A percentile compares a stretch with the other conserved stretches of the same genome.
Conservation (phyloP, 2,113 vertebrate genomes). For the Dicerorhinus sumatrensis region DNA sequence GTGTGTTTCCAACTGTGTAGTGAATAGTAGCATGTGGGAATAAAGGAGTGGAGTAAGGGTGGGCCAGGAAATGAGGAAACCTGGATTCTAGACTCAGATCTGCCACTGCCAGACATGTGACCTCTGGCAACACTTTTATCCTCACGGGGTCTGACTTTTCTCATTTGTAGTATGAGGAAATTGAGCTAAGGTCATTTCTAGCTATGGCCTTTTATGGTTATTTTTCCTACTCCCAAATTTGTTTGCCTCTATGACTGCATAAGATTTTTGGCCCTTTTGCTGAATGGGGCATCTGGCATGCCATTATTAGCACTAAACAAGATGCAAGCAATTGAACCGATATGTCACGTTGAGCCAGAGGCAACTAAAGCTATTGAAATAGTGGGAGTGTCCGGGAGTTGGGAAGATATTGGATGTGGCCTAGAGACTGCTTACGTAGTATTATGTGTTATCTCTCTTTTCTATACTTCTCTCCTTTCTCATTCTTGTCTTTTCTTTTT, state of each 20-base stretch:
- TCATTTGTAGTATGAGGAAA: conserved; percentile 7
- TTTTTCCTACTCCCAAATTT: background rate
- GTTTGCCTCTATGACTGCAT: background rate
- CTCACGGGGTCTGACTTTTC: background rate
- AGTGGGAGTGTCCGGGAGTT: too few relatives aligned
- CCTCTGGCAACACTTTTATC: background rate
- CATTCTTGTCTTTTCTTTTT: background rate
- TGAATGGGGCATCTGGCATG: background rate
- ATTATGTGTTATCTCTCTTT: background rate
- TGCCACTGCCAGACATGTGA: background rate
- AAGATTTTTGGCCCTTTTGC: background rate
- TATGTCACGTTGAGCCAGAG: background rate
- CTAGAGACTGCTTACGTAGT: background rate
- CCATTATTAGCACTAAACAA: background rate
- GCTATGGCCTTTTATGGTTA: background rate
- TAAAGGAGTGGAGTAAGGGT: background rate
- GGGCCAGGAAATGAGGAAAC: background rate
- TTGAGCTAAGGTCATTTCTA: background rate
- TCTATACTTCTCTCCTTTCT: background rate
- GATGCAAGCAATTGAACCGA: background rate
- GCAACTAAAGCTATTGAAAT: background rate
- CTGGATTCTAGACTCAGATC: background rate
- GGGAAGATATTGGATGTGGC: background rate
- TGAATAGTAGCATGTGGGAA: background rate
- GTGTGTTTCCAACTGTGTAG: background rate